Conservation (phyloP, 92 coral and sea anemone species). For the Isaurus tuberculatus region DNA sequence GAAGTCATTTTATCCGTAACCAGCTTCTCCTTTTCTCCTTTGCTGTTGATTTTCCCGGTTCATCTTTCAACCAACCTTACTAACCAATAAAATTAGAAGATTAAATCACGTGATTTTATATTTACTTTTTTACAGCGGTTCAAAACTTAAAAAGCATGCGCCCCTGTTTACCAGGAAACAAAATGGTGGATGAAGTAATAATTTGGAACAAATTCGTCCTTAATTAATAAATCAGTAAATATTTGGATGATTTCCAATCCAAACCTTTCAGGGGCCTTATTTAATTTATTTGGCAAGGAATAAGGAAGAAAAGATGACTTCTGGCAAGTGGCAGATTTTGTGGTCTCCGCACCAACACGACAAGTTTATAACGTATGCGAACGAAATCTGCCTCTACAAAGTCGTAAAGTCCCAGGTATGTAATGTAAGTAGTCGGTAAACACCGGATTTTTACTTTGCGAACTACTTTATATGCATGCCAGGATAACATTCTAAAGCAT, state of each 20-base stretch:
- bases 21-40: neutral
- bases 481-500: neutral
- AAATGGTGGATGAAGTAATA: conserved; percentile 67
- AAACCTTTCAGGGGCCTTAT: neutral
- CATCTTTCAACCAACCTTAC: conserved; percentile 49
- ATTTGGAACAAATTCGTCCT: neutral
- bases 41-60: conserved; percentile 73
- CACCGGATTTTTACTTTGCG: neutral
- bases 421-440: too few relatives aligned
- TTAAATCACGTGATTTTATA: conserved; percentile 53
- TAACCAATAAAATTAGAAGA: conserved; percentile 25
- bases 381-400: conserved; percentile 91
- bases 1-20: conserved; percentile 57
- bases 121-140: conserved; percentile 38
- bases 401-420: conserved; percentile 81
- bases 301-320: conserved; percentile 49
- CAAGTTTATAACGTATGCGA: conserved; percentile 87
- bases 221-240: neutral
- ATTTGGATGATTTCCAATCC: neutral
- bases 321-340: conserved; percentile 84
- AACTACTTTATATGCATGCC: neutral
- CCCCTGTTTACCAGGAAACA: conserved; percentile 20
- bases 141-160: conserved; percentile 46
- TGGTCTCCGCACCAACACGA: conserved; percentile 94
- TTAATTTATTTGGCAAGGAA: neutral